Evolutionary conservation across 1,140 invertebrate species (phyloP).

Genomic region (Pseudomyrmex dendroicus): DNA sequence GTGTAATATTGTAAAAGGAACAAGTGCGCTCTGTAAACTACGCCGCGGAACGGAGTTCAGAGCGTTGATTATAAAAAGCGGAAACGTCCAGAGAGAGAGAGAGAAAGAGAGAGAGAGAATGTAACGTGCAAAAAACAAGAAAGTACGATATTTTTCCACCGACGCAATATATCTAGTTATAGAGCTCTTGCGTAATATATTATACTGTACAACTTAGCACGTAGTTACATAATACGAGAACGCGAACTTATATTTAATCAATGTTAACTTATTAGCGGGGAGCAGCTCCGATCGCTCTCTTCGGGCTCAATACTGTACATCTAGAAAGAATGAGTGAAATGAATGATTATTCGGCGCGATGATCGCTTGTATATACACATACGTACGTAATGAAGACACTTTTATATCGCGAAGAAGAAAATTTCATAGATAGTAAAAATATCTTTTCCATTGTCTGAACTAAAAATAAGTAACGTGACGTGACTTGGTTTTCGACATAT

Average conservation of each 20-base stretch:
- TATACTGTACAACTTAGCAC: constrained; percentile 45
- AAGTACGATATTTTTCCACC: constrained; percentile 80
- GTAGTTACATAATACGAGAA: constrained; percentile 12
- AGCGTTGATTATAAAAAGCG: constrained; percentile 55
- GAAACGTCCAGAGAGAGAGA: constrained; percentile 70
- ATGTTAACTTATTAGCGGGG: constrained; percentile 53
- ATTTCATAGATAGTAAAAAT: background rate
- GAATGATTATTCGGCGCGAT: too few species aligned
- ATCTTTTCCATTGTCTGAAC: background rate
- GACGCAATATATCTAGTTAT: constrained; percentile 67
- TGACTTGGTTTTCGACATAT: background rate
- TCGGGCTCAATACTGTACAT: constrained; percentile 46
- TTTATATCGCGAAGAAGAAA: background rate
- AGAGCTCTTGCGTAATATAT: constrained; percentile 53
- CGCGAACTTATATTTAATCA: constrained; percentile 42
- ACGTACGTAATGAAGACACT: background rate
- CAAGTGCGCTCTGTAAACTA: background rate
- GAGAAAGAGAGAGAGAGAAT: background rate
- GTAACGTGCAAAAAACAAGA: constrained; percentile 73
- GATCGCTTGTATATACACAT: background rate
- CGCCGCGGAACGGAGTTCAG: constrained; percentile 37
- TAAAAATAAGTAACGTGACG: background rate
- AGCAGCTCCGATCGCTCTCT: constrained; percentile 3
- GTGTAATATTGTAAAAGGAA: background rate
- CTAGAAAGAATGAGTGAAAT: constrained; percentile 8